Evolutionary conservation across 2,113 vertebrate genomes (phyloP), one percentile per base, ranked within the genome.

Genomic region (Oryzias melastigma): DNA sequence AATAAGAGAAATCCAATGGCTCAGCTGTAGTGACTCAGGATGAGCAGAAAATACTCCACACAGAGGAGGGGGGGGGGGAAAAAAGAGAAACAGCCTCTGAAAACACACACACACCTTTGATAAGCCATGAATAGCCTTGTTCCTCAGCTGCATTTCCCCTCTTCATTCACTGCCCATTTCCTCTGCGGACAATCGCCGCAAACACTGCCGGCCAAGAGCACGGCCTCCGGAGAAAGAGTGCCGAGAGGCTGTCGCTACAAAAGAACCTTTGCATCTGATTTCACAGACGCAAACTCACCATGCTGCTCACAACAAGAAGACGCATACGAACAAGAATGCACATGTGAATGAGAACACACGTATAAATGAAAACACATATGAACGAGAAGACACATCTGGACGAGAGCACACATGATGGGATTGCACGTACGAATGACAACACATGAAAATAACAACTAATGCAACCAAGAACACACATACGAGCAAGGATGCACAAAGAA

Each of bases 121-220:
- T 58, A 46, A 46, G 17, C 18, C 42, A 19, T 59, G 18, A 42
- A 25, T 27, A 64, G n/a, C 5, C 24, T 22, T 44, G 60, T 52
- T 52, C 22, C 60, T 52, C 49, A 35, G 41, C 41, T 58, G 63
- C 43, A 50, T 75, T 53, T 75, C 67, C 52, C 62, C 41, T 44
- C 29, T 53, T 52, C 58, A 49, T 47, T 71, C 41, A 54, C 14
- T 24, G 27, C 17, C 14, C 3, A 22, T 29, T 75, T 78, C 58
- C 52, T 46, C 53, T 58, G 10, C 10, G n/a, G 24, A 71, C 68
- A 73, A 71, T 62, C 57, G 27, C 44, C 17, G 52, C 57, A 56
- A 59, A 65, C 7, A n/a, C 50, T 1, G 3, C 48, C 10, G 19
- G 35, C n/a, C 44, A 60, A 51, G 53, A 29, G 45, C 50, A 40